Evolutionary conservation across 37 sponge, comb jelly and placozoan species (phyloP).

Genomic region (Diacarnus erythraeanus): DNA sequence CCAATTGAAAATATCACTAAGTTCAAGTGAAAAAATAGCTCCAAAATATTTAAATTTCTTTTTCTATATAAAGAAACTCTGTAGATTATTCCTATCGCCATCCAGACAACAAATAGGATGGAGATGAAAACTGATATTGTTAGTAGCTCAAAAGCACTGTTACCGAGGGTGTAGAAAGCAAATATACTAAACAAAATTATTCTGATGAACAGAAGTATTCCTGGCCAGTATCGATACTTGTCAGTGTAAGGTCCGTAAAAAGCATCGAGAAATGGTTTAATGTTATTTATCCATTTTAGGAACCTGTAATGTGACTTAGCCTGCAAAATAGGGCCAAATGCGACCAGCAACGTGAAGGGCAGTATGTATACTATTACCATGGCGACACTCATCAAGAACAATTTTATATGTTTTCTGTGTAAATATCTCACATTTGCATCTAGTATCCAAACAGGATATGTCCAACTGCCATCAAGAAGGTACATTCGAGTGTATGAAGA

Average conservation of each 20-base stretch:
- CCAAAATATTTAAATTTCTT: neutral
- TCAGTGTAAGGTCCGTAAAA: neutral
- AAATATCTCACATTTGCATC: slow-evolving; percentile 11
- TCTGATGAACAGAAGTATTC: slow-evolving; percentile 5
- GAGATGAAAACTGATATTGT: neutral
- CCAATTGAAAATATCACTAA: neutral
- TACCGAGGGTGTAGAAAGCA: neutral
- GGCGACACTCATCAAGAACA: neutral
- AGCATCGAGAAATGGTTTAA: slow-evolving; percentile 33
- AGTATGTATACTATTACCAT: neutral
- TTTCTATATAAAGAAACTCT: too few species aligned
- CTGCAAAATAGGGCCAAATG: slow-evolving; percentile 5
- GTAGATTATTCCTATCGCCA: neutral
- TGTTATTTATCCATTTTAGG: slow-evolving; percentile 8
- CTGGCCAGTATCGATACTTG: slow-evolving; percentile 24
- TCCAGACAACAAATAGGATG: neutral
- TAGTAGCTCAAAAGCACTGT: neutral
- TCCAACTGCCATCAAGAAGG: neutral
- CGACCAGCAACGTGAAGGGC: slow-evolving; percentile 4
- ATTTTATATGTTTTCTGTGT: neutral
- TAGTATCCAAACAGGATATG: neutral
- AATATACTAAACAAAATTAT: neutral
- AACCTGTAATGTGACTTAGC: neutral
- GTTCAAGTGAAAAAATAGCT: neutral
- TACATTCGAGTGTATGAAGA: neutral